phyloP scores from a whole-genome alignment of 2,888 invertebrate genomes.

The Deroplatys truncata region DNA sequence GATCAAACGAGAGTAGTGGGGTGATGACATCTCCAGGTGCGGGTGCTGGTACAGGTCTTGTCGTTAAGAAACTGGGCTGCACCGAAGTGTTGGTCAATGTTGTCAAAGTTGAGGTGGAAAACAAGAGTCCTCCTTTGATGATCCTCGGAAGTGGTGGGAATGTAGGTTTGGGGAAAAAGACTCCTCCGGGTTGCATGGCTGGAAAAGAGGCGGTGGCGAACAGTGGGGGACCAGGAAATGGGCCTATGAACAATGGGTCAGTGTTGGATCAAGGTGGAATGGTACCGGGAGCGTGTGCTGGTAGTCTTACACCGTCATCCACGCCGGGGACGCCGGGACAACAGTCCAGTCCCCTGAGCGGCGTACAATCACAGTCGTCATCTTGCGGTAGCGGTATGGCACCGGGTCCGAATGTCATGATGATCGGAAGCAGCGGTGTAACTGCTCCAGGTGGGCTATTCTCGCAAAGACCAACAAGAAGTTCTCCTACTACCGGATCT shows the following conservation, averaged over 20 bases:
- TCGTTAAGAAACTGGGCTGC: conserved; percentile 11
- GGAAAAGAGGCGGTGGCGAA: not conserved
- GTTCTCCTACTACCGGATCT: conserved; percentile 55
- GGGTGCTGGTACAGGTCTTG: not conserved
- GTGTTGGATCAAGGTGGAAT: not conserved
- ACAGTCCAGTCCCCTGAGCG: conserved; percentile 44
- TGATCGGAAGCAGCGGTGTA: not conserved
- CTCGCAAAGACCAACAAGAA: conserved; percentile 48
- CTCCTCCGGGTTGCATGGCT: not conserved
- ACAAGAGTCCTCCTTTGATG: conserved; percentile 20
- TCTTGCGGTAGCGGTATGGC: conserved; percentile 53
- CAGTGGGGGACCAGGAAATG: not conserved
- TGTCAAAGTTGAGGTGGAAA: conserved; percentile 27
- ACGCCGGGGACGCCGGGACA: conserved; percentile 29
- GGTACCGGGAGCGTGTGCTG: conserved; percentile 33
- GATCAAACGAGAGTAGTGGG: conserved; percentile 55
- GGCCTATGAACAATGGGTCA: conserved; percentile 18
- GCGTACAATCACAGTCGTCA: conserved; percentile 43
- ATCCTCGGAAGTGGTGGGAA: not conserved
- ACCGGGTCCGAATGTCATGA: conserved; percentile 39
- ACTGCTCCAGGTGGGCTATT: conserved; percentile 33
- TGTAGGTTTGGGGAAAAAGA: not conserved
- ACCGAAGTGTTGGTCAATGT: conserved; percentile 27
- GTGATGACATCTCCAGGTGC: conserved; percentile 6
- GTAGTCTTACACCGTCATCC: conserved; percentile 40